Percentiles rank a stretch among this genome's conserved stretches.
These are phyloP conservation scores for Antheraea assamensis DNA, from an alignment of 2,888 invertebrate genomes.

Conservation along the genomic window DNA sequence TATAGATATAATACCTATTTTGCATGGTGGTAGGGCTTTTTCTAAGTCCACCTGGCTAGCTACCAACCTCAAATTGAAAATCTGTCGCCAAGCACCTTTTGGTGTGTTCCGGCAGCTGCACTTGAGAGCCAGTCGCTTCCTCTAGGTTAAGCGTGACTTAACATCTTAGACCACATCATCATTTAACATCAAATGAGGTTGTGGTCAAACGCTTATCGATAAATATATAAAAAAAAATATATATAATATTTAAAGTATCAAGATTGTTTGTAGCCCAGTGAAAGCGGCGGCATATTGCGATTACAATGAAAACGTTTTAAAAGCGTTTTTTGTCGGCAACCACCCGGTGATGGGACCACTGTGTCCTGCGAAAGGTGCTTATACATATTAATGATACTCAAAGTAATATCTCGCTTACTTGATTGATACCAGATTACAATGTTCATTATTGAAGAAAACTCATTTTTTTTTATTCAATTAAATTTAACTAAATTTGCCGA, in stretches of 20 bases:
- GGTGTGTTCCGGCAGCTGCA: no score
- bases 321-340: slow-evolving; percentile 52
- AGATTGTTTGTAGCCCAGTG: slow-evolving; percentile 25
- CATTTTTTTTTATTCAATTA: background rate
- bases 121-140: no score
- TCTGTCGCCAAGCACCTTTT: no score
- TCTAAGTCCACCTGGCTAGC: no score
- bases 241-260: slow-evolving; percentile 34
- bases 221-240: background rate
- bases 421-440: slow-evolving; percentile 18
- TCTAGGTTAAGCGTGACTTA: no score
- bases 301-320: slow-evolving; percentile 59
- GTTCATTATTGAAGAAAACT: background rate
- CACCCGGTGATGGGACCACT: slow-evolving; percentile 42
- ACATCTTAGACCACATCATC: no score
- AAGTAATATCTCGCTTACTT: slow-evolving; percentile 16
- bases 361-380: slow-evolving; percentile 44
- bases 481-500: background rate
- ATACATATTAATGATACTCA: slow-evolving; percentile 45
- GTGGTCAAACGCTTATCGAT: no score
- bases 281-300: slow-evolving; percentile 44
- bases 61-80: no score
- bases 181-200: no score
- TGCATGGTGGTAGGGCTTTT: no score
- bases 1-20: no score